Evolutionary conservation across 2,113 vertebrate species (phyloP).

Genomic region (Geococcyx californianus): DNA sequence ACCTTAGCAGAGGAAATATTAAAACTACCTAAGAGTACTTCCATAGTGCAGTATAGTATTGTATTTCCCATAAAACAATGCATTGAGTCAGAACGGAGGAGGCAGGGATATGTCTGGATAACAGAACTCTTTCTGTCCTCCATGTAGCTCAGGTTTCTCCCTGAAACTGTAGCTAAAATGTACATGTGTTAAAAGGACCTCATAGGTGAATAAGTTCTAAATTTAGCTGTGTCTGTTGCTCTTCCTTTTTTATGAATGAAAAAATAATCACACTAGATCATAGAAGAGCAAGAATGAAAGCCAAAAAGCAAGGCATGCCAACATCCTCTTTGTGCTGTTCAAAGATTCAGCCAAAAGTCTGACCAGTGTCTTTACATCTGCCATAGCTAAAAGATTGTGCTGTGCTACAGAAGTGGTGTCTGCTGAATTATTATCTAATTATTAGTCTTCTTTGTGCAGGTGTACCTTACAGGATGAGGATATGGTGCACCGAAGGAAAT

Average conservation of each 20-base stretch:
- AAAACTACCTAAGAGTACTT: neutral
- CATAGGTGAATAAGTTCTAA: neutral
- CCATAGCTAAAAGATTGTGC: neutral
- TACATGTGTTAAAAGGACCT: neutral
- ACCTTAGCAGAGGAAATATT: neutral
- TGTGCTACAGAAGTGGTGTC: neutral
- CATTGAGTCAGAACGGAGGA: neutral
- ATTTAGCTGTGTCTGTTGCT: neutral
- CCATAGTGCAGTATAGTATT: neutral
- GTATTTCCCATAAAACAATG: neutral
- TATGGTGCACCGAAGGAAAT: neutral
- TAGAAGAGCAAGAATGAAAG: neutral
- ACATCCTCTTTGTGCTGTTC: neutral
- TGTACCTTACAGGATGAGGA: neutral
- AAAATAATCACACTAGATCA: neutral
- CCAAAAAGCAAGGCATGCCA: neutral
- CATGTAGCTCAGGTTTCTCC: neutral
- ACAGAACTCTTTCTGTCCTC: neutral
- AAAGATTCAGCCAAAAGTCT: neutral
- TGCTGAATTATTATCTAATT: neutral
- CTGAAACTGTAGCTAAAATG: neutral
- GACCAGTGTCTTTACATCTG: neutral
- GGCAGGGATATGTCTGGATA: neutral
- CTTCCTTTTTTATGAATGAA: slow-evolving; percentile 12
- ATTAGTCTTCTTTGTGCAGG: neutral